Percentiles rank a stretch among this genome's conserved stretches.
Evolutionary conservation across 1,140 invertebrate genomes (phyloP).

Genomic region (Meloidogyne floridensis): DNA sequence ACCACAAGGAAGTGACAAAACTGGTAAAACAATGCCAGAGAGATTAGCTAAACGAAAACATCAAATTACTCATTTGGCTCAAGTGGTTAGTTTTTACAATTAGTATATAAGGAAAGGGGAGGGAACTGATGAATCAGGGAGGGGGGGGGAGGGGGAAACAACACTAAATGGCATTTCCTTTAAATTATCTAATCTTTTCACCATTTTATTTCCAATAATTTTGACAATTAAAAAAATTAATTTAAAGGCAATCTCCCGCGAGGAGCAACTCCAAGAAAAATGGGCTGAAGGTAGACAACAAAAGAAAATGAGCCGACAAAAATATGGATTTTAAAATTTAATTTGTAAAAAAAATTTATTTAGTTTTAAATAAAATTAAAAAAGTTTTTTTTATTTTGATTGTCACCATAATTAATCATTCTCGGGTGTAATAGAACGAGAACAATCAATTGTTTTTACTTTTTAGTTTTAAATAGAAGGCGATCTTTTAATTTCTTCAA

Average conservation of each 20-base stretch:
- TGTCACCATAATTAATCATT: no score
- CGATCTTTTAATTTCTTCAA: no score
- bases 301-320: slow-evolving; percentile 51
- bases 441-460: no score
- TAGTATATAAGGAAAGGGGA: neutral
- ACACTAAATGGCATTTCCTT: no score
- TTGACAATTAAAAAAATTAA: neutral
- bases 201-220: no score
- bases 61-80: slow-evolving; percentile 56
- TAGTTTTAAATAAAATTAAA: neutral
- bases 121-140: no score
- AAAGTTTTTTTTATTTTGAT: no score
- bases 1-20: slow-evolving; percentile 20
- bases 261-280: slow-evolving; percentile 54
- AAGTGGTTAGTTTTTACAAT: slow-evolving; percentile 39
- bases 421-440: no score
- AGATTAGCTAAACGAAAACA: slow-evolving; percentile 54
- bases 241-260: slow-evolving; percentile 53
- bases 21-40: slow-evolving; percentile 37
- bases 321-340: slow-evolving; percentile 55
- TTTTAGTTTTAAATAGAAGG: no score
- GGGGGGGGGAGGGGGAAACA: no score
- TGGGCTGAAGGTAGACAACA: slow-evolving; percentile 56
- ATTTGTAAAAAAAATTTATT: neutral
- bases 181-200: no score